phyloP scores from a whole-genome alignment of 2,888 invertebrate species.

The Metallyticus violacea region DNA sequence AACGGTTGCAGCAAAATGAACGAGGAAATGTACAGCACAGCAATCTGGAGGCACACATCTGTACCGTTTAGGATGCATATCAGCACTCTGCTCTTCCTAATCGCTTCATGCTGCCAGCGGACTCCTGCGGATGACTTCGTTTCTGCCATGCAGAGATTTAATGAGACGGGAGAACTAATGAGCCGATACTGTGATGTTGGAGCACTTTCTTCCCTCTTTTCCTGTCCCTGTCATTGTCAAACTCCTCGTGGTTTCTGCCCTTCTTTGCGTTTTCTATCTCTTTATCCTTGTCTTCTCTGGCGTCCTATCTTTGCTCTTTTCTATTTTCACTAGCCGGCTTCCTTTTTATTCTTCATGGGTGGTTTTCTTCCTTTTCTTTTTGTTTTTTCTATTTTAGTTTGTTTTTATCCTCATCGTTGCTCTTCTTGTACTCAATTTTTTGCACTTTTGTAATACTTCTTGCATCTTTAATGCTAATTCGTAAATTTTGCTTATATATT shows the following conservation, averaged over 20 bases:
- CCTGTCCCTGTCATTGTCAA: neutral
- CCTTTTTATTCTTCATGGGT: neutral
- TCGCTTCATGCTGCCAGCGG: neutral
- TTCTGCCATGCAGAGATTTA: neutral
- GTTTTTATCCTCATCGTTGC: neutral
- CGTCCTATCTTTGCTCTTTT: neutral
- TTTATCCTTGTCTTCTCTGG: neutral
- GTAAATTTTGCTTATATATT: too few species aligned
- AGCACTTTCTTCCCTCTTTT: neutral
- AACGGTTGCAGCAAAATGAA: too few species aligned
- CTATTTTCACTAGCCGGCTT: neutral
- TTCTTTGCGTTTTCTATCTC: neutral
- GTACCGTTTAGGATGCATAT: too few species aligned
- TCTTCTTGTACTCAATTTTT: too few species aligned
- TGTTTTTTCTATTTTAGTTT: neutral
- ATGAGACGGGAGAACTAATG: neutral
- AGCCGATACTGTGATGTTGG: neutral
- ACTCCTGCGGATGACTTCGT: neutral
- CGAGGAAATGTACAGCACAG: too few species aligned
- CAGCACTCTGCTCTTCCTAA: neutral
- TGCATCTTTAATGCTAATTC: too few species aligned
- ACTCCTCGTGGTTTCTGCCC: neutral
- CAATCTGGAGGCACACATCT: too few species aligned
- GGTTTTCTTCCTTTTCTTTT: neutral
- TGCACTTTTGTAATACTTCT: too few species aligned